Evolutionary conservation across 2,888 invertebrate species (phyloP), one percentile per base, ranked within the genome.

Genomic region (Sipha maydis): DNA sequence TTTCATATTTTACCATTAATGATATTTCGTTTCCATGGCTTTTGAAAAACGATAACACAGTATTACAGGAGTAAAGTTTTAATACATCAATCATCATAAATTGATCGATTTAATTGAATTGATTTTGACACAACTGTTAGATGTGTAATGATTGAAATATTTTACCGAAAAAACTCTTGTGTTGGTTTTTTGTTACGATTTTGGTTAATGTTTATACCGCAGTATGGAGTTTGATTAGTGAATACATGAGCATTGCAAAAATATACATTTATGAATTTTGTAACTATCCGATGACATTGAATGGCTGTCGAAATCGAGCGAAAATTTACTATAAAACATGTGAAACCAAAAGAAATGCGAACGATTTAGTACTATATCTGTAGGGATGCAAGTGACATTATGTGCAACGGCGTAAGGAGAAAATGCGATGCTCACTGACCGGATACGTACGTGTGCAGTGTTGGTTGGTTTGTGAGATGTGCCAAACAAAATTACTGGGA

Each of bases 301-400:
- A 34, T 67, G 67, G 48, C 77, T 48, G 41, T 11, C 1, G 48
- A 48, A 48, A 76, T 76, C 14, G 7, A 48, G 48, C 11, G 7
- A 48, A 77, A 41, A 41, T 54, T 34, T 56, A 79, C 8, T 78
- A 78, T 79, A 56, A 34, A 79, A 79, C 56, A 79, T 41, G 25
- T 79, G 21, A 34, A 79, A 31, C 56, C 21, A 34, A 34, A 21
- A 4, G 7, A 11, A 78, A 31, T n/a, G 67, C 67, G n/a, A 67
- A 67, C 67, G 67, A 4, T 67, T 67, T 67, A n/a, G 25, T 67
- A n/a, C 7, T 4, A 7, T 3, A 25, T 67, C 67, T n/a, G 1
- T 67, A 67, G 67, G 19, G 21, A 79, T 34, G 78, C 78, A 78
- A 41, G 56, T 56, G 78, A 78, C 78, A 56, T 78, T 31, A 31